Percentiles rank a stretch among this genome's conserved stretches.
Evolutionary conservation across 2,113 vertebrate species (phyloP).

Genomic region (Thamnophis sirtalis): DNA sequence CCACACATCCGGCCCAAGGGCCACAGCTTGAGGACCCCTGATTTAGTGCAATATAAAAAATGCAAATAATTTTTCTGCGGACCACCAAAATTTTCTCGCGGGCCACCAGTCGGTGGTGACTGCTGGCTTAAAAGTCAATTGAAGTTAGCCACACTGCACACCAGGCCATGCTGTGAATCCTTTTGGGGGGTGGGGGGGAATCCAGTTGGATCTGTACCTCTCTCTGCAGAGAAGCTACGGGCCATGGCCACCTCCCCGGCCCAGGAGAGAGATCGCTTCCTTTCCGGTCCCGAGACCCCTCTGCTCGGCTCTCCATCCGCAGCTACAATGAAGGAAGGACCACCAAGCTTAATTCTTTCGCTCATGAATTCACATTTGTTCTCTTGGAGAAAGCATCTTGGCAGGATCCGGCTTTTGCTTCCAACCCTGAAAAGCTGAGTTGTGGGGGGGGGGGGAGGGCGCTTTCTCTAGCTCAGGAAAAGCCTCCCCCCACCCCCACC

Average conservation of each 20-base stretch:
- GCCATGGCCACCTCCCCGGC: slow-evolving; percentile 35
- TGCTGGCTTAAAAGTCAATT: too few relatives aligned
- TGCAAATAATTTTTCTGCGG: too few relatives aligned
- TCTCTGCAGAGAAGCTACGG: slow-evolving; percentile 18
- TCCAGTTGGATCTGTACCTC: slow-evolving; percentile 41
- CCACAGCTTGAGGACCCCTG: too few relatives aligned
- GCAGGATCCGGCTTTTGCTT: background rate
- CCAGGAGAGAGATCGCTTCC: slow-evolving; percentile 21
- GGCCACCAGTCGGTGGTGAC: too few relatives aligned
- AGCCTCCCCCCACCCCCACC: background rate
- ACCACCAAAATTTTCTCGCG: too few relatives aligned
- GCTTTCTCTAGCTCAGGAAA: background rate
- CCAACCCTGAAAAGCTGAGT: background rate
- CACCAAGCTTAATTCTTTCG: background rate
- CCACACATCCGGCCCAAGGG: too few relatives aligned
- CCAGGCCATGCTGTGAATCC: background rate
- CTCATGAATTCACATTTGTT: background rate
- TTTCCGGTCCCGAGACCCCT: background rate
- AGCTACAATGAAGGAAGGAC: slow-evolving; percentile 1
- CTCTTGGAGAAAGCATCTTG: background rate
- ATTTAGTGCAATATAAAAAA: too few relatives aligned
- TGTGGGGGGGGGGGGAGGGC: too few relatives aligned
- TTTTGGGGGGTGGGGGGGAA: background rate
- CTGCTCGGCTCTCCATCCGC: slow-evolving; percentile 41
- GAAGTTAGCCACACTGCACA: background rate